These are phyloP conservation scores for Lordiphosa mommai DNA, from an alignment of 1,140 invertebrate genomes.

Conservation along the genomic window DNA sequence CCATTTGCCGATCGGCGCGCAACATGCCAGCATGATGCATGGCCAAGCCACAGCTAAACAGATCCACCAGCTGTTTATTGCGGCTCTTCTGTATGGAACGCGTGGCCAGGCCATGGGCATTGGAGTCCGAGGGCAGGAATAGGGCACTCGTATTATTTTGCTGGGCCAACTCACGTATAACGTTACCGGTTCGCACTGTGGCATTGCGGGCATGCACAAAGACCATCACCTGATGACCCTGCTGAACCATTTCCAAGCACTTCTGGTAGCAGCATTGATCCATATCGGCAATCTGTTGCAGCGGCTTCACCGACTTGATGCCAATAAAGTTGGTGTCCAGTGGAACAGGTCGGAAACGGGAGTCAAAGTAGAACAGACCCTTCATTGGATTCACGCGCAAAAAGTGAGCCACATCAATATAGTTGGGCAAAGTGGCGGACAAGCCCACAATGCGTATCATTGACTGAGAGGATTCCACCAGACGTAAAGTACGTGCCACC, in stretches of 20 bases:
- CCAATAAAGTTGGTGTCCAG: constrained; percentile 96
- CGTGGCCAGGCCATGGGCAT: constrained; percentile 83
- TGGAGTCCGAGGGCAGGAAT: constrained; percentile 84
- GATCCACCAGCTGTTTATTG: constrained; percentile 88
- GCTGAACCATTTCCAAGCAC: constrained; percentile 90
- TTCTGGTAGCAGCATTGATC: constrained; percentile 97
- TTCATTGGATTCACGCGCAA: constrained; percentile 94
- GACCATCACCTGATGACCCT: constrained; percentile 98
- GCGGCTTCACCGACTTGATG: constrained; percentile 88
- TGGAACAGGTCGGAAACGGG: constrained; percentile 97
- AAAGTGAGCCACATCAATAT: constrained; percentile 97
- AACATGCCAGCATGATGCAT: constrained; percentile 96
- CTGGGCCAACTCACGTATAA: constrained; percentile 88
- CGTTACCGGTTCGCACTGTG: constrained; percentile 92
- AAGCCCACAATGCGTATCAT: constrained; percentile 99
- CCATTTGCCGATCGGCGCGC: constrained; percentile 83
- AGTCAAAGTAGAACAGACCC: constrained; percentile 98
- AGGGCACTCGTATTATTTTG: constrained; percentile 86
- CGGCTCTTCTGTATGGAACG: constrained; percentile 85
- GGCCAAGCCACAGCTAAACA: constrained; percentile 94
- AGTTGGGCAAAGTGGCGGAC: constrained; percentile 98
- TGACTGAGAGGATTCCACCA: constrained; percentile 96
- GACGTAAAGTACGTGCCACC: constrained; percentile 95
- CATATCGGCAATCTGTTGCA: constrained; percentile 92
- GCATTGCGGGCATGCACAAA: constrained; percentile 99